A percentile compares a stretch with the other conserved stretches of the same genome.
These are phyloP conservation scores for Capromys pilorides DNA, from an alignment of 2,797 vertebrate species.

Conservation along the genomic window DNA sequence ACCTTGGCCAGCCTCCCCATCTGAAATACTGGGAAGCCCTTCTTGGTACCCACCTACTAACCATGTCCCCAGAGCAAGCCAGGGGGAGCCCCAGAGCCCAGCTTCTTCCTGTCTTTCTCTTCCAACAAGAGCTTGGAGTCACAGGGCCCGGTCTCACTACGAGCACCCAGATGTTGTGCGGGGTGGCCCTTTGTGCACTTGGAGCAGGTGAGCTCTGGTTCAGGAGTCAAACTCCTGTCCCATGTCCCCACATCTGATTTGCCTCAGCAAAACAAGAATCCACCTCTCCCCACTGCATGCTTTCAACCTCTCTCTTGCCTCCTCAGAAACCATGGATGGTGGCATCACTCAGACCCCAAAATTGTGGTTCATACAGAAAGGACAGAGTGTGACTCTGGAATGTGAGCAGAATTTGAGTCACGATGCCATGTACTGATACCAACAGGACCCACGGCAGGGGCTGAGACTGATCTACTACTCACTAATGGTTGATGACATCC, in stretches of 20 bases:
- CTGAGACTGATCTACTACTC: constrained; percentile 41
- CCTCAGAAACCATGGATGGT: neutral
- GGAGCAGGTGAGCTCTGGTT: constrained; percentile 17
- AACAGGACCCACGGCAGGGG: constrained; percentile 44
- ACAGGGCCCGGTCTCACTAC: neutral
- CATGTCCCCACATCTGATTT: neutral
- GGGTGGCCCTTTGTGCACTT: constrained; percentile 18
- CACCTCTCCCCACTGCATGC: fast-evolving
- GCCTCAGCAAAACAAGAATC: fast-evolving
- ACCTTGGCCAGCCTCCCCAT: too few relatives aligned
- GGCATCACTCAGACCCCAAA: constrained; percentile 38
- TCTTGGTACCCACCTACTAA: too few relatives aligned
- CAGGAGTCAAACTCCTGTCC: neutral
- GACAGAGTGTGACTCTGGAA: neutral
- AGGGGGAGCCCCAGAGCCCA: neutral
- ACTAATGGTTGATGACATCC: fast-evolving
- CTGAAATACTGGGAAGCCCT: too few relatives aligned
- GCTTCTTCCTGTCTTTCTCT: neutral
- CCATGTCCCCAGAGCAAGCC: neutral
- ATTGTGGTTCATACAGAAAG: neutral
- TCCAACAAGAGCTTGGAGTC: neutral
- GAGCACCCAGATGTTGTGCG: neutral
- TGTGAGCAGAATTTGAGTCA: constrained; percentile 50
- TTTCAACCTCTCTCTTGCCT: neutral
- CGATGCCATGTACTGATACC: constrained; percentile 45